phyloP scores from a whole-genome alignment of 2,113 vertebrate species.

The Cephalopholis sonnerati region DNA sequence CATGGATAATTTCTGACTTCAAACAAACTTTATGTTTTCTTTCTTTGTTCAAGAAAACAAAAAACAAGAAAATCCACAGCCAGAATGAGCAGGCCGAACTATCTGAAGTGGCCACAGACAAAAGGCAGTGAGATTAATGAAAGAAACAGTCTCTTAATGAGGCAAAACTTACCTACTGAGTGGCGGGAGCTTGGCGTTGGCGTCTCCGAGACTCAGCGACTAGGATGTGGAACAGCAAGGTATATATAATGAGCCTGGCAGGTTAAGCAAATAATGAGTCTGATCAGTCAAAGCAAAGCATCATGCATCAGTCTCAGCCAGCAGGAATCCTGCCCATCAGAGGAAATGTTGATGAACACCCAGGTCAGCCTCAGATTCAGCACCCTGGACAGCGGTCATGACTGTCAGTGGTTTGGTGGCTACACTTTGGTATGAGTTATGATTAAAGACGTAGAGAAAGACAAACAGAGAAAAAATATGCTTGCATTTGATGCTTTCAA shows the following conservation, averaged over 20 bases:
- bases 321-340: not conserved
- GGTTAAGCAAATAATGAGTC: not conserved
- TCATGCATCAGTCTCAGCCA: not conserved
- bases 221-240: not conserved
- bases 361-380: slow-evolving; percentile 27
- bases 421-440: not conserved
- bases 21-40: not conserved
- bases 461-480: not conserved
- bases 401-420: too few species aligned
- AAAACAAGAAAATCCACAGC: not conserved
- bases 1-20: not conserved
- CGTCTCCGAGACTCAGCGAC: not conserved
- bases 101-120: not conserved
- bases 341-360: not conserved
- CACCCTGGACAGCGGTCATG: slow-evolving; percentile 49
- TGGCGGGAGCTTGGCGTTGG: not conserved
- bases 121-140: not conserved
- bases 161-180: not conserved
- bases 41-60: not conserved
- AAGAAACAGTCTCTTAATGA: not conserved
- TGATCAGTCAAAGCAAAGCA: slow-evolving; percentile 6
- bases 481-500: not conserved
- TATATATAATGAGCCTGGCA: not conserved
- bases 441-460: not conserved
- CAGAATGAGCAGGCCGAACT: slow-evolving; percentile 1